Percentiles rank a stretch among this genome's conserved stretches.
Evolutionary conservation across 2,888 invertebrate genomes (phyloP).

Genomic region (Oscheius sp.): DNA sequence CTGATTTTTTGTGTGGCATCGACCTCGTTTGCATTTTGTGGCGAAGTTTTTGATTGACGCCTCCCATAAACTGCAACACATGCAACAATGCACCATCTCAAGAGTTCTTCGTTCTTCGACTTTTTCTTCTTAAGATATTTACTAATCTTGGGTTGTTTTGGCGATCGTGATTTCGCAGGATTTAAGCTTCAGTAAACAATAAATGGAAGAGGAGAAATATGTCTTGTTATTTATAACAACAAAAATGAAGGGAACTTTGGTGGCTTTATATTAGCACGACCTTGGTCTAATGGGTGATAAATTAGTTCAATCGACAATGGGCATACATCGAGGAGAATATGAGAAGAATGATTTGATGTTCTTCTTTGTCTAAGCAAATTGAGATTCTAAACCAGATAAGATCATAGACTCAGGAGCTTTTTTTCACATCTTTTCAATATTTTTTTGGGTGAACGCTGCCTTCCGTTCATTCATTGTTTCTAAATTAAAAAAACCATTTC

Average conservation of each 20-base stretch:
- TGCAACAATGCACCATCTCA: neutral
- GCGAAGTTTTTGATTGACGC: conserved; percentile 1
- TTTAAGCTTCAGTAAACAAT: conserved; percentile 25
- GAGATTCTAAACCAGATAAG: too few relatives aligned
- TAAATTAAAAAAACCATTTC: conserved; percentile 1
- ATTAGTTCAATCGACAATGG: conserved; percentile 10
- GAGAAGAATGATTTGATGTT: too few relatives aligned
- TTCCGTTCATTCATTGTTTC: neutral
- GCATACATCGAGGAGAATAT: too few relatives aligned
- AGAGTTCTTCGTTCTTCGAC: neutral
- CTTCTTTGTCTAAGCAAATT: too few relatives aligned
- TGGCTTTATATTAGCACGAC: conserved; percentile 21
- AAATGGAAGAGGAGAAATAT: too few relatives aligned
- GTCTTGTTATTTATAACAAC: too few relatives aligned
- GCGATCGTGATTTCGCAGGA: conserved; percentile 1
- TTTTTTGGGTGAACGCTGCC: neutral
- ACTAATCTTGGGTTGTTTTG: neutral
- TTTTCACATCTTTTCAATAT: neutral
- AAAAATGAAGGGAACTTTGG: conserved; percentile 5
- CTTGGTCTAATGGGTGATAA: neutral
- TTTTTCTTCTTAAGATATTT: neutral
- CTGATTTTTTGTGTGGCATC: conserved; percentile 8
- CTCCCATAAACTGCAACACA: neutral
- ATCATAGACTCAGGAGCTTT: too few relatives aligned
- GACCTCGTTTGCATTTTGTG: neutral